A percentile compares a stretch with the other conserved stretches of the same genome.
Conservation (phyloP, 2,888 invertebrate species). For the Busseola fusca region DNA sequence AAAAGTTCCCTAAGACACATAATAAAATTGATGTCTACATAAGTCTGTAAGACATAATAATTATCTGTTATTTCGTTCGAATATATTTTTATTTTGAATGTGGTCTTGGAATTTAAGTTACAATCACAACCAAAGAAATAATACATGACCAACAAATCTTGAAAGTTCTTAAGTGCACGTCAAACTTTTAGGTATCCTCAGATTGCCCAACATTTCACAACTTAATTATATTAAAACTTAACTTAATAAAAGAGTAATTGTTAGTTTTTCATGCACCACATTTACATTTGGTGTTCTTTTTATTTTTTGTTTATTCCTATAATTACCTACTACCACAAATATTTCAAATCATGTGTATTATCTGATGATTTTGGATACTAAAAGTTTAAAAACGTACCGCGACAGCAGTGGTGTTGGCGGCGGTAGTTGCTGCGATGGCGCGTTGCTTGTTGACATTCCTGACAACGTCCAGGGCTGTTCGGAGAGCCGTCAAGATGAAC, state of each 20-base stretch:
- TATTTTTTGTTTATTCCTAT: background rate
- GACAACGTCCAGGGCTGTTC: slow-evolving; percentile 83
- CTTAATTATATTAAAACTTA: too few relatives aligned
- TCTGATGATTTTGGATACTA: background rate
- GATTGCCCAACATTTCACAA: background rate
- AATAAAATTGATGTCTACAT: background rate
- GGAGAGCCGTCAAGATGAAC: slow-evolving; percentile 81
- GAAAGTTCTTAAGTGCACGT: background rate
- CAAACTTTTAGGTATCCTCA: background rate
- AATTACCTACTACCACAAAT: background rate
- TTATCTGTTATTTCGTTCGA: background rate
- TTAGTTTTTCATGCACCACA: background rate
- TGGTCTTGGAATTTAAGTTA: background rate
- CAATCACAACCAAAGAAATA: background rate
- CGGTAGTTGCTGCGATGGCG: slow-evolving; percentile 60
- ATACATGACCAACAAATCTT: background rate
- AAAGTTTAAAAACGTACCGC: slow-evolving; percentile 66
- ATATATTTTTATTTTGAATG: background rate
- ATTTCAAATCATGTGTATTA: background rate
- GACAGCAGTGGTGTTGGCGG: slow-evolving; percentile 71
- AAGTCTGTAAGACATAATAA: too few relatives aligned
- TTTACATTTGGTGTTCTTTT: background rate
- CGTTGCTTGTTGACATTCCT: slow-evolving; percentile 82
- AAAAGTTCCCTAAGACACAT: background rate
- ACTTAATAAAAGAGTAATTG: too few relatives aligned